Conservation (phyloP, 2,888 invertebrate genomes). For the Drosophila pseudotalamancana region DNA sequence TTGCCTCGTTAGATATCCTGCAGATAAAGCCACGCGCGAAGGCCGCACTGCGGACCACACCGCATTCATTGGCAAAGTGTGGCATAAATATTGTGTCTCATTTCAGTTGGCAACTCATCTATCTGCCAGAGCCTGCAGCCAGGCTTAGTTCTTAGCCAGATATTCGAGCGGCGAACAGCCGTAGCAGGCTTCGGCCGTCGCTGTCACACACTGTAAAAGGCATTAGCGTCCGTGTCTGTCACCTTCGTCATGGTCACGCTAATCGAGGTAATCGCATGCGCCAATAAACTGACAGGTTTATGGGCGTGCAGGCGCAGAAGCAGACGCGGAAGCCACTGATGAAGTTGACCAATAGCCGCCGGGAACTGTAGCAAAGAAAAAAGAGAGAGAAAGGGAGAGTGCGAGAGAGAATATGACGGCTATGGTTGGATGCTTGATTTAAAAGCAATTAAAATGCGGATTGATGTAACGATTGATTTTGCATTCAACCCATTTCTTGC, state of each 20-base stretch:
- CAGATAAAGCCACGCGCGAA: background rate
- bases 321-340: constrained; percentile 66
- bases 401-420: background rate
- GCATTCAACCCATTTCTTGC: constrained; percentile 36
- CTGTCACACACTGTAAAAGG: constrained; percentile 63
- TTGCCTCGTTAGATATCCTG: constrained; percentile 9
- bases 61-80: constrained; percentile 53
- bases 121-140: constrained; percentile 38
- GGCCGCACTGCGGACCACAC: constrained; percentile 62
- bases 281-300: constrained; percentile 81
- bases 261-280: constrained; percentile 75
- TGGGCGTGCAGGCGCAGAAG: constrained; percentile 56
- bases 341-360: background rate
- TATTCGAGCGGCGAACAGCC: constrained; percentile 7
- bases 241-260: constrained; percentile 81
- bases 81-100: constrained; percentile 74
- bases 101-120: constrained; percentile 71
- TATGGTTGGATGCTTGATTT: constrained; percentile 63
- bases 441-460: constrained; percentile 76
- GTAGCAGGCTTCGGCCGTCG: constrained; percentile 5
- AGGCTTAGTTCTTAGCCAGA: background rate
- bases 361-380: background rate
- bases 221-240: constrained; percentile 79
- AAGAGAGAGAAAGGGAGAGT: too few species aligned
- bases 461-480: constrained; percentile 75